These are phyloP conservation scores for Melangyna quadrimaculata DNA, from an alignment of 2,888 invertebrate species.

Conservation along the genomic window DNA sequence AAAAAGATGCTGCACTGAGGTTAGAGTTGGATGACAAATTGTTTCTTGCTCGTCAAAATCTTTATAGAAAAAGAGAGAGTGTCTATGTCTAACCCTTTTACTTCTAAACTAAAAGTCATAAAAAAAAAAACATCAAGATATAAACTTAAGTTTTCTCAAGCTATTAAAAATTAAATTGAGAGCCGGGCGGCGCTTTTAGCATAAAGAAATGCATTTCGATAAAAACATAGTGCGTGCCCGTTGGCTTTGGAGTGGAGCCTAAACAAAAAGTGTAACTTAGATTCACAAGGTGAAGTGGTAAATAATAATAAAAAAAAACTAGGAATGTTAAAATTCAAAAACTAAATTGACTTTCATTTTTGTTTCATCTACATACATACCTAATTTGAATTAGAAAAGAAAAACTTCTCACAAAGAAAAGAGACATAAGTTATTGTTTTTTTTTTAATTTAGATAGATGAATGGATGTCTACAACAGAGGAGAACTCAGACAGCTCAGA, in stretches of 20 bases:
- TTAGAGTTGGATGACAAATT: conserved; percentile 56
- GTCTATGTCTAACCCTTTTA: not conserved
- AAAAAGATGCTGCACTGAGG: conserved; percentile 10
- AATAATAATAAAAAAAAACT: not conserved
- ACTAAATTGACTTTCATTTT: conserved; percentile 68
- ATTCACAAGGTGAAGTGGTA: not conserved
- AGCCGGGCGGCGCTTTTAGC: not conserved
- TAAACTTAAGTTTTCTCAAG: conserved; percentile 14
- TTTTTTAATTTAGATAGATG: not conserved
- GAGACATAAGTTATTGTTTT: conserved; percentile 50
- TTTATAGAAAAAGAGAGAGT: conserved; percentile 55
- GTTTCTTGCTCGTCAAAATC: conserved; percentile 30
- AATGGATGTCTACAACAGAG: not conserved
- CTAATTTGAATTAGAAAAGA: conserved; percentile 70
- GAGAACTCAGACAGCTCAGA: not conserved
- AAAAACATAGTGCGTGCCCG: not conserved
- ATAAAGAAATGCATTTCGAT: conserved; percentile 47
- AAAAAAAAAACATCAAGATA: not conserved
- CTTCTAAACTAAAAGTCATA: conserved; percentile 7
- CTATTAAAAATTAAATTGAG: conserved; percentile 29
- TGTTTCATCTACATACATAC: no score
- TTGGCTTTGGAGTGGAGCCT: not conserved
- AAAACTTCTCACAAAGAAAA: conserved; percentile 29
- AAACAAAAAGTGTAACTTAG: not conserved
- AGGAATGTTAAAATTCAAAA: conserved; percentile 27